Base-by-base conservation (phyloP, 1,140 invertebrate species). In the Anastatus disparis region DNA sequence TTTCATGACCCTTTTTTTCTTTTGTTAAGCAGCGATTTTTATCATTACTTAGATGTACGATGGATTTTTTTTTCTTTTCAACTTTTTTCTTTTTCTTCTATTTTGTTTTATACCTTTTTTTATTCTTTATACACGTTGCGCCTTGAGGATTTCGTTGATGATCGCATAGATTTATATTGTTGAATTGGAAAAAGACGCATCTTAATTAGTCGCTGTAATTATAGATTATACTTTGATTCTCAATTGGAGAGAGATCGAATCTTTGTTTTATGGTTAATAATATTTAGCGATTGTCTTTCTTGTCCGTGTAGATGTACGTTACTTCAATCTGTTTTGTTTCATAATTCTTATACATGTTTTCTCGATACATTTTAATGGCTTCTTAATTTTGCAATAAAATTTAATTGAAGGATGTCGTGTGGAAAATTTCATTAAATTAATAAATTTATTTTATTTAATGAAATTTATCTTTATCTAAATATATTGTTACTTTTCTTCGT, bases 1-100 rank as follows among this genome's bases (percentile, higher is more conserved):
- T 64, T 68, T 67, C 65, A 20, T 66, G 40, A 46, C n/a, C 62
- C 61, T 58, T 66, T 50, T n/a, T n/a, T 59, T 59, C 58, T 27
- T 38, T 56, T 35, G 55, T 58, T 35, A n/a, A n/a, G 20, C 13
- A 8, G 17, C 20, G 13, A 66, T 56, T 56, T 31, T 66, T 29
- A 66, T 56, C n/a, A 15, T 35, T n/a, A n/a, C n/a, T n/a, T n/a
- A n/a, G n/a, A n/a, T n/a, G n/a, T n/a, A n/a, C n/a, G n/a, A n/a
- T n/a, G n/a, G n/a, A n/a, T n/a, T n/a, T n/a, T n/a, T n/a, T n/a
- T n/a, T n/a, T n/a, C n/a, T n/a, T n/a, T n/a, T 13, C 15, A 17
- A 42, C 13, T 26, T 24, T 59, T 40, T 59, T n/a, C 15, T 40
- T 27, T 63, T 22, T 29, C 27, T 17, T 64, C 48, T 40, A 26